phyloP scores from a whole-genome alignment of 2,888 invertebrate species.

The Perizoma flavofasciatum region DNA sequence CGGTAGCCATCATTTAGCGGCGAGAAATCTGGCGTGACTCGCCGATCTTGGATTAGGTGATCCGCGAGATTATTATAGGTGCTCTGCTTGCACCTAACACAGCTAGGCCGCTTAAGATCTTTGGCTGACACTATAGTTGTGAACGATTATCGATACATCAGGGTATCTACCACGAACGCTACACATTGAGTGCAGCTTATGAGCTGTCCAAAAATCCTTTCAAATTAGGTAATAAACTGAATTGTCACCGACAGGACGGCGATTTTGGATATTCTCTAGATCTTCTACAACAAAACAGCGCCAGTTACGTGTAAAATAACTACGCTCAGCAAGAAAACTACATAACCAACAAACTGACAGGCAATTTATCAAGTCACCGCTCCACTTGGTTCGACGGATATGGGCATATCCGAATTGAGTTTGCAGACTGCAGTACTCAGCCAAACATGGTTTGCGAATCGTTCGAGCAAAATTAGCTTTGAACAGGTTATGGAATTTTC shows the following conservation, averaged over 20 bases:
- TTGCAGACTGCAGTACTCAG: background rate
- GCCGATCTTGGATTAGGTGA: conserved; percentile 43
- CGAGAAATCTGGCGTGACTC: conserved; percentile 63
- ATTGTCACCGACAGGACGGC: no score
- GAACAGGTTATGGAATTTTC: conserved; percentile 10
- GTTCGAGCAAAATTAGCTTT: conserved; percentile 10
- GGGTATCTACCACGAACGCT: no score
- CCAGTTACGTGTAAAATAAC: no score
- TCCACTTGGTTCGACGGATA: conserved; percentile 2
- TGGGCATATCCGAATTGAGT: conserved; percentile 19
- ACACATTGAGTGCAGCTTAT: no score
- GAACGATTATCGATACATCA: no score
- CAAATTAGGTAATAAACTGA: no score
- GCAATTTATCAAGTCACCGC: conserved; percentile 14
- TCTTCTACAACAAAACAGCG: no score
- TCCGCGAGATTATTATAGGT: background rate
- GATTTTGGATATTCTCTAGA: no score
- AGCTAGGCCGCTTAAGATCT: no score
- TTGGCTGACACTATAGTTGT: no score
- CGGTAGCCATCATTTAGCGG: conserved; percentile 55
- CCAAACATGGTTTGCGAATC: conserved; percentile 12
- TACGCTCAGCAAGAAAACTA: background rate
- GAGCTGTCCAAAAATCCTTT: no score
- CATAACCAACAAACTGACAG: background rate
- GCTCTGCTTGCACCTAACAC: no score